phyloP scores from a whole-genome alignment of 2,888 invertebrate species.

The Pristionchus mayeri region DNA sequence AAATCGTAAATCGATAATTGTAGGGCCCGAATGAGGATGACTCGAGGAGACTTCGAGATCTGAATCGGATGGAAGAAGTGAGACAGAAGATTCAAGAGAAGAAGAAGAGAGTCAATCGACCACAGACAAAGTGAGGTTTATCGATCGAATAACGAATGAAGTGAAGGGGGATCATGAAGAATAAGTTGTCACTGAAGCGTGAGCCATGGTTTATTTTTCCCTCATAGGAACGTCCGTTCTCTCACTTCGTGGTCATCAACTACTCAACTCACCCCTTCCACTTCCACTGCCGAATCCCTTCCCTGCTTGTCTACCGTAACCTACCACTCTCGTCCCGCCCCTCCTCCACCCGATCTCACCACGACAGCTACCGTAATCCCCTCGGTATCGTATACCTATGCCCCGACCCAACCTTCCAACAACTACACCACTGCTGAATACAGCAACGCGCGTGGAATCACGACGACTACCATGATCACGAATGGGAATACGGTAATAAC shows the following conservation, averaged over 20 bases:
- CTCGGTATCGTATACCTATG: conserved; percentile 3
- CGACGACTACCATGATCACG: conserved; percentile 15
- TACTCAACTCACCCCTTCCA: conserved; percentile 15
- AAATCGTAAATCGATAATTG: neutral
- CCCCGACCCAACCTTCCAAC: neutral
- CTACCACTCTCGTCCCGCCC: neutral
- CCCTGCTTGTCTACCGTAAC: neutral
- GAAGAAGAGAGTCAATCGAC: conserved; percentile 57
- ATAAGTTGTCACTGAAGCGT: too few relatives aligned
- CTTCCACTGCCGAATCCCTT: neutral
- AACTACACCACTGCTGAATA: conserved; percentile 18
- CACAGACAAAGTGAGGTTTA: conserved; percentile 17
- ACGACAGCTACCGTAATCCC: conserved; percentile 40
- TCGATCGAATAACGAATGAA: neutral
- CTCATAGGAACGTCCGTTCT: neutral
- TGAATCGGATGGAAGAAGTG: conserved; percentile 69
- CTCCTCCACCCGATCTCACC: neutral
- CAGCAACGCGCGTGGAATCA: conserved; percentile 20
- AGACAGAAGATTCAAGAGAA: conserved; percentile 71
- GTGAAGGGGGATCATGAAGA: neutral
- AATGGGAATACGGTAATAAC: conserved; percentile 33
- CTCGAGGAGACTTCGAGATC: conserved; percentile 36
- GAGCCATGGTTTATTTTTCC: neutral
- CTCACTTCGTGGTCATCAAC: conserved; percentile 34
- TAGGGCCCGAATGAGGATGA: conserved; percentile 54